These are phyloP conservation scores for Agelas oroides DNA, from an alignment of 37 sponge, comb jelly and placozoan species.

Conservation along the genomic window DNA sequence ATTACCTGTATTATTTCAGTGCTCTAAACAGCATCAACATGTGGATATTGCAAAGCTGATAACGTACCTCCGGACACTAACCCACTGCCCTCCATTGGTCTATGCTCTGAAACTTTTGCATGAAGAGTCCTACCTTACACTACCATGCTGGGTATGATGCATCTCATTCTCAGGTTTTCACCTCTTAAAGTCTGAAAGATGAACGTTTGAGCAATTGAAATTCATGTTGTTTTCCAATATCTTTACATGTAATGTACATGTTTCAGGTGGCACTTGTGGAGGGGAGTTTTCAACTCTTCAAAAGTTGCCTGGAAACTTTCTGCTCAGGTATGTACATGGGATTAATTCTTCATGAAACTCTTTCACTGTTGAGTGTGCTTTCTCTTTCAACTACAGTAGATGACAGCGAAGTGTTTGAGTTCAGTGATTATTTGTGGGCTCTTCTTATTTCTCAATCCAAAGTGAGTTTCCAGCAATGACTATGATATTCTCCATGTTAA, in stretches of 20 bases:
- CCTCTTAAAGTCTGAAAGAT: too few species aligned
- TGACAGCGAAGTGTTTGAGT: constrained; percentile 16
- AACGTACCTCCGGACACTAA: background rate
- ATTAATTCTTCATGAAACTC: background rate
- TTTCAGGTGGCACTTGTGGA: constrained; percentile 12
- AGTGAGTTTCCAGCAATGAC: background rate
- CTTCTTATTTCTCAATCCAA: background rate
- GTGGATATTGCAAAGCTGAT: background rate
- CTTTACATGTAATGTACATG: background rate
- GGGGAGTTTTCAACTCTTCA: constrained; percentile 12
- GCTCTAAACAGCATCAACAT: background rate
- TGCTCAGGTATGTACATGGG: background rate
- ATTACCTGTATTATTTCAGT: background rate
- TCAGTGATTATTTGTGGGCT: constrained; percentile 15
- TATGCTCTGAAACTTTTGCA: background rate
- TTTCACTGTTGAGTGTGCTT: background rate
- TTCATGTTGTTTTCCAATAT: background rate
- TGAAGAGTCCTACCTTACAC: constrained; percentile 7
- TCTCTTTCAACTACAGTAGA: background rate
- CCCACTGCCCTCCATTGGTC: constrained; percentile 24
- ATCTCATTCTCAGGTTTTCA: background rate
- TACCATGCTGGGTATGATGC: constrained; percentile 27
- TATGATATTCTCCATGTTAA: background rate
- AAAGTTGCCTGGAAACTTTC: background rate
- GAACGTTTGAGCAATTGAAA: too few species aligned